Base-by-base conservation (phyloP, 2,797 vertebrate genomes). In the Leuciscus waleckii region DNA sequence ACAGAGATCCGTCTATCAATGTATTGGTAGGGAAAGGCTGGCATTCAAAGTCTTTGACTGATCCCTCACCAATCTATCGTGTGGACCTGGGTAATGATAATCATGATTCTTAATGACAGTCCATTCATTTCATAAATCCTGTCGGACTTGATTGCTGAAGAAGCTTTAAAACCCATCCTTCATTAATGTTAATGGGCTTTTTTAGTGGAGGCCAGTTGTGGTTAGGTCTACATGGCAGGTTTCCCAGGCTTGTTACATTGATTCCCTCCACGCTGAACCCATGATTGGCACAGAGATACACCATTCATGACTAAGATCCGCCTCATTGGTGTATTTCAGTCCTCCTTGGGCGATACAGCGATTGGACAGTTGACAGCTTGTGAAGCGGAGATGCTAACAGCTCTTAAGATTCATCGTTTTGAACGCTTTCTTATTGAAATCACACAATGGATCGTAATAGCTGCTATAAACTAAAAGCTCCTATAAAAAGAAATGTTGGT, bases 141-240 rank as follows among this genome's bases (percentile, higher is more conserved):
- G 91, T 92, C 92, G 89, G 90, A 92, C 92, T 93, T 93, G 92
- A 93, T 94, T 94, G 94, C 93, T 87, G 91, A 82, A 94, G 93
- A 94, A 94, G 93, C 37, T 93, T 95, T 94, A 93, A 95, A 94
- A 94, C 93, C 91, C 94, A 94, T 93, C 92, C 92, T 95, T 95
- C 95, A 94, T 95, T 95, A 95, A 95, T 94, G 94, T 94, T 95
- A 95, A 95, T 95, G 92, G 90, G 79, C 9, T 86, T 94, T 94
- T 95, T 95, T 93, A 94, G 93, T 93, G 90, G 92, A 91, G 92
- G 93, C 92, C 93, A 94, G 92, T 93, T 91, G 90, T 95, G 94
- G 93, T 95, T 94, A 94, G 93, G 91, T 91, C 92, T 93, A 94
- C 93, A 94, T 94, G 95, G 94, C 94, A 92, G 91, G 92, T 92